Conservation (phyloP, 2,797 vertebrate genomes). For the Typhlichthys subterraneus region DNA sequence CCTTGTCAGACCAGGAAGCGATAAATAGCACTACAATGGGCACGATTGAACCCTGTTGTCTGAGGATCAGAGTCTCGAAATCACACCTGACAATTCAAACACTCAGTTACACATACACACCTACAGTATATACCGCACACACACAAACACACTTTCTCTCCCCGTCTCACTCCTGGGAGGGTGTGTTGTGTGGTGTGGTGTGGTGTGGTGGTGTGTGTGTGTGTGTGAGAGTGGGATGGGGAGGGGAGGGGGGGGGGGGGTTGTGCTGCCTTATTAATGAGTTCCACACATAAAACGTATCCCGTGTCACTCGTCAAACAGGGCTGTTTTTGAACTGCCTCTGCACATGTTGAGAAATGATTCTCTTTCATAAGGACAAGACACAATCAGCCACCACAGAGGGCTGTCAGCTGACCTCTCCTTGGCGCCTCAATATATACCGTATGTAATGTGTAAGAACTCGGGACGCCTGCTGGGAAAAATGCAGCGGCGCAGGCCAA, state of each 20-base stretch:
- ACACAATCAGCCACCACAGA: constrained; percentile 88
- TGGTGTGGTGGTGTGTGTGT: too few species aligned
- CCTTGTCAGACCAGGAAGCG: constrained; percentile 68
- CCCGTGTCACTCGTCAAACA: constrained; percentile 97
- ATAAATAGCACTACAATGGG: constrained; percentile 87
- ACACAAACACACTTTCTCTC: constrained; percentile 78
- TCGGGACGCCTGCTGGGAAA: constrained; percentile 82
- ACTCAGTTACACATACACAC: constrained; percentile 58
- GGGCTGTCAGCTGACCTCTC: constrained; percentile 90
- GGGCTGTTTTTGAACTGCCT: constrained; percentile 93
- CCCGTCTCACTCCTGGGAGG: constrained; percentile 82
- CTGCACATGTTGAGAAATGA: constrained; percentile 95
- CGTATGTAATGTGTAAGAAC: constrained; percentile 92
- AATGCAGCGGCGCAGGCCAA: constrained; percentile 59
- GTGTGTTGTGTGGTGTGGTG: too few species aligned
- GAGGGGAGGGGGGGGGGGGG: too few species aligned
- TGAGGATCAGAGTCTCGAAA: constrained; percentile 94
- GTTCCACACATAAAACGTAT: constrained; percentile 98
- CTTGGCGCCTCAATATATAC: constrained; percentile 96
- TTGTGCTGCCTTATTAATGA: constrained; percentile 97
- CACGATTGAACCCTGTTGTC: constrained; percentile 87
- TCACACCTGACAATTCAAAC: constrained; percentile 98
- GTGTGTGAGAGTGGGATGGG: too few species aligned
- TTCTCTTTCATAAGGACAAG: constrained; percentile 95
- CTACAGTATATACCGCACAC: constrained; percentile 8